Evolutionary conservation across 1,140 invertebrate species (phyloP).

Genomic region (Polypedilum pembai): DNA sequence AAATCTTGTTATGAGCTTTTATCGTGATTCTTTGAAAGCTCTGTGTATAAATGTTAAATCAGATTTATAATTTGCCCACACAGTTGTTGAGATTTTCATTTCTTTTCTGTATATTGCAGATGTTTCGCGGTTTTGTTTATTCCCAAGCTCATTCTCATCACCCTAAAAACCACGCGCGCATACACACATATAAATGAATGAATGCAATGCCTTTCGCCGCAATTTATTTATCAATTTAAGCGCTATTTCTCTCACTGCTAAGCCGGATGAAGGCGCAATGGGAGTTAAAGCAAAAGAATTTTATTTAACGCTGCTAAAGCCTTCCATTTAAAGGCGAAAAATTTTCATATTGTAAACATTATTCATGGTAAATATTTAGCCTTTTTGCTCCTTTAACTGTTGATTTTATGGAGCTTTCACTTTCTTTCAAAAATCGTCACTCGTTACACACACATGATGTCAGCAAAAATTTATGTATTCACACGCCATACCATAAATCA

Average conservation of each 20-base stretch:
- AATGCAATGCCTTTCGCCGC: not conserved
- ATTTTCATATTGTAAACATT: not conserved
- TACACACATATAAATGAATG: too few relatives aligned
- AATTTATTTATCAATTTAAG: slow-evolving; percentile 14
- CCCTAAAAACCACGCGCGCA: too few relatives aligned
- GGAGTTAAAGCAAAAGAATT: not conserved
- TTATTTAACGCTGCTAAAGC: not conserved
- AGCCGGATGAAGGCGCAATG: not conserved
- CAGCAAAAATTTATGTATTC: not conserved
- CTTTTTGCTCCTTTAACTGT: not conserved
- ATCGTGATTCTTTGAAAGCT: too few relatives aligned
- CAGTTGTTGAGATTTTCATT: too few relatives aligned
- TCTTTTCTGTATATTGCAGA: too few relatives aligned
- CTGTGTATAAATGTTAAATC: too few relatives aligned
- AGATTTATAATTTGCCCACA: too few relatives aligned
- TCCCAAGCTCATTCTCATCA: too few relatives aligned
- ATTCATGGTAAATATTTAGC: not conserved
- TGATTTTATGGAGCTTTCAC: not conserved
- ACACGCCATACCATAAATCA: not conserved
- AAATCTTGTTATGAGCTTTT: too few relatives aligned
- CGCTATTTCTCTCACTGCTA: not conserved
- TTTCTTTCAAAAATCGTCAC: not conserved
- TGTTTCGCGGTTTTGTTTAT: too few relatives aligned
- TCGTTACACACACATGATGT: not conserved
- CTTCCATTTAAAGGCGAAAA: not conserved